Evolutionary conservation across 92 coral and sea anemone species (phyloP), one percentile per base, ranked within the genome.

Genomic region (Bergia puertoricense): DNA sequence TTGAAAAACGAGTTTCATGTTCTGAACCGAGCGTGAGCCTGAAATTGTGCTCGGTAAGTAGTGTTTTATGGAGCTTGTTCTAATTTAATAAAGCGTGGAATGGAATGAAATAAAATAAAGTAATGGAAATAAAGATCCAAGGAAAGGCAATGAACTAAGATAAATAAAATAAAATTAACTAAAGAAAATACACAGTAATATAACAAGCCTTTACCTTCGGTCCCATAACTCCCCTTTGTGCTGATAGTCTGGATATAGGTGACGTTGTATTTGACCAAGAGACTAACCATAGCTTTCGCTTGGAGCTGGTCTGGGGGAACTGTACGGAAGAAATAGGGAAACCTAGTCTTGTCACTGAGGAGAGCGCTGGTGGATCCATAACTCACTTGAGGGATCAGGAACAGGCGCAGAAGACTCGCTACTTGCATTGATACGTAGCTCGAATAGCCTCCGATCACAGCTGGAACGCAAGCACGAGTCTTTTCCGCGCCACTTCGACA

Each of bases 381-480:
- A 18, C 92, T 90, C 8, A 90, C 88, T 46, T 86, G 86, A 22
- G 92, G 92, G 71, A 90, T 90, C 38, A 56, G 80, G 81, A 90
- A 90, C 41, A 90, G 73, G 0, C 87, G 78, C 46, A 84, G 7
- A 0, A 84, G 78, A 71, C 87, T 84, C 36, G 87, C 87, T 18
- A 84, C 87, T 46, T 84, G 87, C 87, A 84, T 84, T 16, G 87
- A 84, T 22, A 84, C 87, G 6, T 68, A 71, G 9, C 87, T 84
- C 5, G 87, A 84, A 39, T 84, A 84, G 38, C 87, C 87, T 1
- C 87, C 87, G 3, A 84, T 84, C 22, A 84, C 87, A 10, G 87
- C 87, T 54, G 87, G 87, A 8, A 84, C 79, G 5, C 87, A 84
- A 6, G 79, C 65, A 1, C 51, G 50, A 30, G 78, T 44, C 7